Evolutionary conservation across 2,888 invertebrate species (phyloP), one percentile per base, ranked within the genome.

Genomic region (Osedax fenrisi): DNA sequence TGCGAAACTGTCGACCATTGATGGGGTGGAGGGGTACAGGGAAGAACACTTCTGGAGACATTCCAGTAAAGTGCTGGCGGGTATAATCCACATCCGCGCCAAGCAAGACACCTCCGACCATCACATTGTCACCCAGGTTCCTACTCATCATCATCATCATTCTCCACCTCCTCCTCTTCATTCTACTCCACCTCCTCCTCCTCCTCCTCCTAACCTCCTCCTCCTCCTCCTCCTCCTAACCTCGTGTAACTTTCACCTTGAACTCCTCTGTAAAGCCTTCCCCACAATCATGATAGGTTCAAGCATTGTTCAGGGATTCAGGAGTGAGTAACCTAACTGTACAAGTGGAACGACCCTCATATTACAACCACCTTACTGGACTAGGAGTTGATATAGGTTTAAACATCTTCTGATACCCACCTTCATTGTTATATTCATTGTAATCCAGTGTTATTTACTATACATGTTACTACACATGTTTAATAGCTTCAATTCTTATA

Each of bases 41-140:
- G 82, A 85, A 26, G 84, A 86, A n/a, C 86, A 86, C 77, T 82
- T 86, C 78, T 87, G 87, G 87, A 82, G 83, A 75, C 85, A 86
- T 78, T 86, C 87, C 41, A 81, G 85, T 5, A 83, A 84, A 69
- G 82, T 83, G 69, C 80, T 84, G 56, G 83, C 85, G 69, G 85
- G 85, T 2, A 84, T 83, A 25, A 76, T 87, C 23, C 85, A 85
- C 78, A 81, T 87, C 26, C 86, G 86, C 78, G 82, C 85, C 2
- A 78, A 78, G 56, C 79, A 81, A 27, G 81, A 82, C 59, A 81
- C 81, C 23, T 80, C 81, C 72, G 85, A 85, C 79, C 85, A 85
- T 78, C 82, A 83, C 76, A 80, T 85, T n/a, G 80, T 85, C 41
- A 78, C 82, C 68, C 83, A 83, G 81, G 85, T 85, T 41, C n/a